A percentile compares a stretch with the other conserved stretches of the same genome.
Conservation (phyloP, 1,140 invertebrate species). For the Drosophila bocqueti region DNA sequence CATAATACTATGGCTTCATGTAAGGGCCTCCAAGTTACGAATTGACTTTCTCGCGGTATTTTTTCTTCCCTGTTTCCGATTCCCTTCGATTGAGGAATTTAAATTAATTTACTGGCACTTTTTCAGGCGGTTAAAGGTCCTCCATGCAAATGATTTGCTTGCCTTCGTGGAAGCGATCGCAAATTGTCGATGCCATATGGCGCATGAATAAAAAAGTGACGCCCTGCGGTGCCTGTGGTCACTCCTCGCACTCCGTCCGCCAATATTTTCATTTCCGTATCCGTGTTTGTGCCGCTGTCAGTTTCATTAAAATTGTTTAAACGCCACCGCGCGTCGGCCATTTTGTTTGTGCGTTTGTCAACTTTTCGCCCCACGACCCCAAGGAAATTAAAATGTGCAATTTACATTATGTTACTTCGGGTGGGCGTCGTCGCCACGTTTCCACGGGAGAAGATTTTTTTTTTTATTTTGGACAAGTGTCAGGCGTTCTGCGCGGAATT, state of each 20-base stretch:
- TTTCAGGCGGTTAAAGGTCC: slow-evolving; percentile 15
- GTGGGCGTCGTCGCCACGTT: slow-evolving; percentile 12
- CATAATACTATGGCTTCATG: too few relatives aligned
- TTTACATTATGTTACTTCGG: slow-evolving; percentile 59
- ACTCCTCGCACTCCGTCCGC: neutral
- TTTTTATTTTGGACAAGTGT: slow-evolving; percentile 22
- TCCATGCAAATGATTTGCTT: slow-evolving; percentile 37
- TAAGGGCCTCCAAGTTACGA: neutral
- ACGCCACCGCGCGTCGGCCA: slow-evolving; percentile 51
- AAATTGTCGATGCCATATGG: slow-evolving; percentile 23
- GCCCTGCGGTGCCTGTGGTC: slow-evolving; percentile 29
- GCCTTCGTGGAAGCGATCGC: slow-evolving; percentile 3
- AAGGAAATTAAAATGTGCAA: slow-evolving; percentile 81
- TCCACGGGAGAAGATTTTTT: neutral
- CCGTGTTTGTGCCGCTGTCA: slow-evolving; percentile 47
- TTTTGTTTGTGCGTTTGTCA: slow-evolving; percentile 59
- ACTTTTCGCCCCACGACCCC: slow-evolving; percentile 51
- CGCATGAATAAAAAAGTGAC: slow-evolving; percentile 20
- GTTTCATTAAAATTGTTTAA: slow-evolving; percentile 75
- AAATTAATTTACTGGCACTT: slow-evolving; percentile 48
- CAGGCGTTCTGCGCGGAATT: slow-evolving; percentile 24
- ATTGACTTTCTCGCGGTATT: neutral
- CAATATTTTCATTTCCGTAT: slow-evolving; percentile 8
- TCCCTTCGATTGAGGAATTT: slow-evolving; percentile 16
- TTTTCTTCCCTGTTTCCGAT: neutral